phyloP scores from a whole-genome alignment of 2,888 invertebrate genomes.

The Catocala nupta region DNA sequence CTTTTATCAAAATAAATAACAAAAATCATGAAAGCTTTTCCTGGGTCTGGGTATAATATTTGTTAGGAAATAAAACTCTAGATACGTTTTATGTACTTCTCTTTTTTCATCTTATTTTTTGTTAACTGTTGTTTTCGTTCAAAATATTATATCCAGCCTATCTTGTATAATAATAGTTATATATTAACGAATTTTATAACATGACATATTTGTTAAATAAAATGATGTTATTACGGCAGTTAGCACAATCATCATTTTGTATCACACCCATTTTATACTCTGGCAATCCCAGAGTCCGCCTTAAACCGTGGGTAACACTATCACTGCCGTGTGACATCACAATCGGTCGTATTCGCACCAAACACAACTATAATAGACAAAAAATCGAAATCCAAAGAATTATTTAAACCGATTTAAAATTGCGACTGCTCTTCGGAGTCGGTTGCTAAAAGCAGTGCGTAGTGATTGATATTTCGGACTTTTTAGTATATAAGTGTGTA shows the following conservation, averaged over 20 bases:
- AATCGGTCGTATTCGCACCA: conserved; percentile 21
- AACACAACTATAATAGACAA: conserved; percentile 21
- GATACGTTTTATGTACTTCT: neutral
- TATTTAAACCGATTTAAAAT: conserved; percentile 38
- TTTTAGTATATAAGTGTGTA: conserved; percentile 70
- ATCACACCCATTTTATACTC: conserved; percentile 33
- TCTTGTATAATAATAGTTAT: neutral
- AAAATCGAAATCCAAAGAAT: conserved; percentile 52
- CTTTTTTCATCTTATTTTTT: neutral
- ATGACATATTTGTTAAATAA: conserved; percentile 16
- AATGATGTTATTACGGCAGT: conserved; percentile 12
- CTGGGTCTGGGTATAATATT: conserved; percentile 6
- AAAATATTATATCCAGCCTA: conserved; percentile 5
- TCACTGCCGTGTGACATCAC: conserved; percentile 26
- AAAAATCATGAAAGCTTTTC: no score
- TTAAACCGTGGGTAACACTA: conserved; percentile 33
- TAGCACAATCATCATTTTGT: conserved; percentile 21
- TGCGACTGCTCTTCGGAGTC: conserved; percentile 15
- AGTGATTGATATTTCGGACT: conserved; percentile 71
- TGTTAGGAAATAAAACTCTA: conserved; percentile 1
- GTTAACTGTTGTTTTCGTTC: neutral
- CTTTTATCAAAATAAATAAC: conserved; percentile 2
- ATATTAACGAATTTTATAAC: conserved; percentile 23
- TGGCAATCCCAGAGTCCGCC: conserved; percentile 35
- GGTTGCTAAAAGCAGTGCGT: conserved; percentile 66